Base-by-base conservation (phyloP, 1,140 invertebrate species). In the Bombus turneri region DNA sequence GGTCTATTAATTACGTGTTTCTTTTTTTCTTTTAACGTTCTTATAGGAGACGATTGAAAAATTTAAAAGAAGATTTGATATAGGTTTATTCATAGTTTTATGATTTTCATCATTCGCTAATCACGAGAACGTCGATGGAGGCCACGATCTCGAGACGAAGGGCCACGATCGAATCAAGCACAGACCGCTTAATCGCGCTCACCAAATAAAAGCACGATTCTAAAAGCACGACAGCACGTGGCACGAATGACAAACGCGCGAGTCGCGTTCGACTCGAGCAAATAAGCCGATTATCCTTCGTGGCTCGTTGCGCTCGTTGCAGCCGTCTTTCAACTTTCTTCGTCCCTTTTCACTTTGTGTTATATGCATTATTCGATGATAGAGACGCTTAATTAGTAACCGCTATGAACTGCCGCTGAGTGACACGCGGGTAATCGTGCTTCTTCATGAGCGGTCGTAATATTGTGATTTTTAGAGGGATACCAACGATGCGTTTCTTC, bases 201-300 rank as follows among this genome's bases (percentile, higher is more conserved):
- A 1, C 39, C n/a, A 64, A 83, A 82, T 83, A 41, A 83, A 83
- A 75, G 62, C 85, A 62, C 66, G 86, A 77, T 81, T 72, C 72
- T 62, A 81, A 82, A 73, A 57, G 57, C 53, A 41, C 80, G 81
- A 74, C 31, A 79, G 85, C 86, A 87, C 77, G 75, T 73, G 66
- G 34, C 86, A 53, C 68, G 80, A 78, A 85, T 87, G 86, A 87
- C 74, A 85, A 86, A 81, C 75, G 79, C 82, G 73, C 68, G 47
- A 69, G 73, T 81, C 81, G 75, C 43, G 78, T 83, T 68, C 75
- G 73, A 68, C 73, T 80, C 81, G 64, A 69, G 62, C 82, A 43
- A 84, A 71, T 84, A 84, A 84, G 82, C 82, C 82, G 82, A 84
- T 84, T 84, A 84, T 84, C 76, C 75, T 59, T 84, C 75, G 64